Evolutionary conservation across 2,113 vertebrate genomes (phyloP).

Genomic region (Hystrix brachyura): DNA sequence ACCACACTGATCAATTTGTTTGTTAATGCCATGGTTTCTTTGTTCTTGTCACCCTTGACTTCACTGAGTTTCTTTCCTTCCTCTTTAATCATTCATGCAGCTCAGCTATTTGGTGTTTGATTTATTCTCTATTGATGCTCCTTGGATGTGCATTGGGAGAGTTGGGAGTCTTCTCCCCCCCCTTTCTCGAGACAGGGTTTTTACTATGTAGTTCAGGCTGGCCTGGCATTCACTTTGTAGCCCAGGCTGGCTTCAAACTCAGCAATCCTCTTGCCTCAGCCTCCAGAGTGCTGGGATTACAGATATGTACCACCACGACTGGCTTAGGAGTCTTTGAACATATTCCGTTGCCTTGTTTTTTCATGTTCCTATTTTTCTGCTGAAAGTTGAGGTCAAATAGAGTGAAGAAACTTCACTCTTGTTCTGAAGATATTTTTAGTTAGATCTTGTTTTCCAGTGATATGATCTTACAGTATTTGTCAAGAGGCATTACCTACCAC

Average conservation of each 20-base stretch:
- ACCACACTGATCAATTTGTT: neutral
- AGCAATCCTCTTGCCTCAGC: neutral
- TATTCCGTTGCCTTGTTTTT: neutral
- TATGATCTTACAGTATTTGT: neutral
- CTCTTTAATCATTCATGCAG: neutral
- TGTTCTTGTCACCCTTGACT: neutral
- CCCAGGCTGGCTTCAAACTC: neutral
- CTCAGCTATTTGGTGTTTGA: neutral
- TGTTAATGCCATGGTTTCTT: neutral
- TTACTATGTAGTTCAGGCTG: neutral
- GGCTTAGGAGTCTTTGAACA: neutral
- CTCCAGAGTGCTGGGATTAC: neutral
- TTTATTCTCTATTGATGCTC: neutral
- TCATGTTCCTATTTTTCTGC: neutral
- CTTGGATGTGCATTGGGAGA: neutral
- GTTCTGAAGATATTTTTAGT: neutral
- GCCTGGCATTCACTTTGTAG: neutral
- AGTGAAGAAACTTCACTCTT: neutral
- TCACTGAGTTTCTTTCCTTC: neutral
- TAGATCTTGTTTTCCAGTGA: neutral
- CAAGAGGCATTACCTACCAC: neutral
- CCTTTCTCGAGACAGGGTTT: neutral
- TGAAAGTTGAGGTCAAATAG: neutral
- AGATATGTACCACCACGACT: neutral
- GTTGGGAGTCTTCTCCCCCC: neutral